These are phyloP conservation scores for Chelidonichthys spinosus DNA, from an alignment of 2,797 vertebrate species.

Conservation along the genomic window DNA sequence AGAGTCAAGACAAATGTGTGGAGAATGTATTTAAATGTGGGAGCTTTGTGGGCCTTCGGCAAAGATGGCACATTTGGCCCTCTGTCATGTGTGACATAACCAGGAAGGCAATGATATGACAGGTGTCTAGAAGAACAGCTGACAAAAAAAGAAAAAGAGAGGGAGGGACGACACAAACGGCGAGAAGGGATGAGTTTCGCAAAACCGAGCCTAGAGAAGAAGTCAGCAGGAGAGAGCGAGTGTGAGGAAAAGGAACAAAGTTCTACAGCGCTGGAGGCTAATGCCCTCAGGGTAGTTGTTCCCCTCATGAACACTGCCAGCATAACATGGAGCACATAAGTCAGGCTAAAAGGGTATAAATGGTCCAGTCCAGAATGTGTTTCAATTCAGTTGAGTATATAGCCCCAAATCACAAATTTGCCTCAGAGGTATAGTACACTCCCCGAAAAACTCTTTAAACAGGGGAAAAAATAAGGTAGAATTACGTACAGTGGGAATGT, in stretches of 20 bases:
- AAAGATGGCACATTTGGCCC: slow-evolving; percentile 34
- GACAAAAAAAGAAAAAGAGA: neutral
- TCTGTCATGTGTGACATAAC: slow-evolving; percentile 45
- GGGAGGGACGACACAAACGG: neutral
- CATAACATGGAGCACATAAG: slow-evolving; percentile 30
- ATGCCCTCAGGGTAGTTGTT: slow-evolving; percentile 39
- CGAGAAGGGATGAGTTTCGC: neutral
- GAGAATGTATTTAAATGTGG: slow-evolving; percentile 73
- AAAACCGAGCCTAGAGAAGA: slow-evolving; percentile 14
- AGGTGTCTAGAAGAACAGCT: slow-evolving; percentile 20
- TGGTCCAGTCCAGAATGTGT: neutral
- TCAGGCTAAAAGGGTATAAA: slow-evolving; percentile 29
- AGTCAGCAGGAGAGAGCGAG: slow-evolving; percentile 9
- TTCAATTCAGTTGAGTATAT: too few species aligned
- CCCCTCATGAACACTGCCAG: slow-evolving; percentile 21
- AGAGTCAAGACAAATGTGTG: slow-evolving; percentile 82
- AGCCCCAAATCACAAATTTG: too few species aligned
- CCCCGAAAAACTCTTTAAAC: too few species aligned
- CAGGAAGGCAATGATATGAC: slow-evolving; percentile 24
- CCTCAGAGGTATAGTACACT: too few species aligned
- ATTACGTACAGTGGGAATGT: neutral
- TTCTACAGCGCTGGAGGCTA: slow-evolving; percentile 33
- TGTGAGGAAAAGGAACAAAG: neutral
- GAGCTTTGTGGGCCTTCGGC: slow-evolving; percentile 49
- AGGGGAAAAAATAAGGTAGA: neutral